These are phyloP conservation scores for Aurelia coerulea DNA, from an alignment of 30 jellyfish, hydroid and myxozoan genomes.

Conservation along the genomic window DNA sequence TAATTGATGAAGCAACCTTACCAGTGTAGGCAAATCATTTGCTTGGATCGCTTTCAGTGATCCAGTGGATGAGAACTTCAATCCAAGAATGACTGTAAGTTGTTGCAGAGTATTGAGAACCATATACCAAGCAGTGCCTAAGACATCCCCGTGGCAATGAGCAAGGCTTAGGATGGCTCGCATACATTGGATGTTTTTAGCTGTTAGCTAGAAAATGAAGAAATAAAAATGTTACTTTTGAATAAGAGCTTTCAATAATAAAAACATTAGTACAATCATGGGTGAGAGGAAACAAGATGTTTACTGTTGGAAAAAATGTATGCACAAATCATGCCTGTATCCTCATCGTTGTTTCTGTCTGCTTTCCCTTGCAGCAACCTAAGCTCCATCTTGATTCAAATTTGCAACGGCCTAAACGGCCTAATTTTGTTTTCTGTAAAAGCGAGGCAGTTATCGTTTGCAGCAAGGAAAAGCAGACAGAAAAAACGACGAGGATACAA, in stretches of 20 bases:
- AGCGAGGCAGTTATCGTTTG: too few species aligned
- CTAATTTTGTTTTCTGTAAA: background rate
- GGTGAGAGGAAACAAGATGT: too few species aligned
- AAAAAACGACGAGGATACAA: too few species aligned
- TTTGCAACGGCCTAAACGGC: background rate
- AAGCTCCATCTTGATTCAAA: background rate
- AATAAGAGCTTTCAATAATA: too few species aligned
- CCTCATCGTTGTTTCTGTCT: too few species aligned
- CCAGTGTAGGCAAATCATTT: conserved; percentile 91
- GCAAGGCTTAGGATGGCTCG: conserved; percentile 92
- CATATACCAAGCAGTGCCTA: conserved; percentile 95
- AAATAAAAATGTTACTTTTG: background rate
- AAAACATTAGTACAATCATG: too few species aligned
- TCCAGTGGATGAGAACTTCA: conserved; percentile 89
- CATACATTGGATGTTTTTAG: conserved; percentile 94
- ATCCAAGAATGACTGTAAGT: conserved; percentile 86
- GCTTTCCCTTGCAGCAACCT: background rate
- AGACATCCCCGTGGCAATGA: conserved; percentile 95
- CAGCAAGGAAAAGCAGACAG: too few species aligned
- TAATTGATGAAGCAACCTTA: background rate
- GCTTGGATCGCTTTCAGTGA: conserved; percentile 79
- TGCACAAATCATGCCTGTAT: too few species aligned
- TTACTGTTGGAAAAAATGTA: too few species aligned
- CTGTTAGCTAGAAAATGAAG: conserved; percentile 68
- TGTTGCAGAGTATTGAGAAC: conserved; percentile 89